Base-by-base conservation (phyloP, 2,797 vertebrate genomes). In the Paramormyrops hopkinsi region DNA sequence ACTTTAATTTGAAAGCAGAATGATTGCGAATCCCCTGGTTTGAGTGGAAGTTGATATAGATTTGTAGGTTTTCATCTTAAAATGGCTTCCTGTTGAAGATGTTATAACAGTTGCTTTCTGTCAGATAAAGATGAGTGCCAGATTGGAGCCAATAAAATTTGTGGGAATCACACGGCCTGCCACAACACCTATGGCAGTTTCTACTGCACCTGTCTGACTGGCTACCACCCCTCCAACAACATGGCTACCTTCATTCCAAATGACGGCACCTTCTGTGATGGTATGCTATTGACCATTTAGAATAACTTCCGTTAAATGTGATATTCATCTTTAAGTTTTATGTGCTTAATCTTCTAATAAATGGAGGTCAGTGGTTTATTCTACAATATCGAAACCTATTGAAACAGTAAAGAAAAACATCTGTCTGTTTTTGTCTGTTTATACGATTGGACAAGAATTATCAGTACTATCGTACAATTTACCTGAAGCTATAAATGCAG, bases 181-280 rank as follows among this genome's bases (percentile, higher is more conserved):
- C 97, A 98, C 92, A 99, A 99, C 93, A 99, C 97, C 0, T 94
- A 95, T 0, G 98, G 98, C 90, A 98, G 98, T 91, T 99, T 97
- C 95, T 97, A 96, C 88, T 99, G 98, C 1, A 94, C 96, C 90
- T 99, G 98, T 89, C 92, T 97, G 3, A 44, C 92, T 41, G 98
- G 98, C 48, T 99, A 97, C 93, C 96, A 91, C 73, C 97, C 98
- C 1, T 97, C 98, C 3, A 99, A 98, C 94, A 96, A 95, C 93
- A 96, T 97, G 93, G 88, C 69, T 51, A 92, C 92, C 0, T 99
- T 99, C 95, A 99, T 97, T 93, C 98, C 98, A 51, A 99, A 99
- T 1, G 98, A 99, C 59, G 98, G 98, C 90, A 98, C 97, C 0
- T 96, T 96, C 92, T 99, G 98, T 91, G 95, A 94, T 92, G 98